A percentile compares a stretch with the other conserved stretches of the same genome.
Evolutionary conservation across 2,888 invertebrate species (phyloP).

Genomic region (Hypercompe scribonia): DNA sequence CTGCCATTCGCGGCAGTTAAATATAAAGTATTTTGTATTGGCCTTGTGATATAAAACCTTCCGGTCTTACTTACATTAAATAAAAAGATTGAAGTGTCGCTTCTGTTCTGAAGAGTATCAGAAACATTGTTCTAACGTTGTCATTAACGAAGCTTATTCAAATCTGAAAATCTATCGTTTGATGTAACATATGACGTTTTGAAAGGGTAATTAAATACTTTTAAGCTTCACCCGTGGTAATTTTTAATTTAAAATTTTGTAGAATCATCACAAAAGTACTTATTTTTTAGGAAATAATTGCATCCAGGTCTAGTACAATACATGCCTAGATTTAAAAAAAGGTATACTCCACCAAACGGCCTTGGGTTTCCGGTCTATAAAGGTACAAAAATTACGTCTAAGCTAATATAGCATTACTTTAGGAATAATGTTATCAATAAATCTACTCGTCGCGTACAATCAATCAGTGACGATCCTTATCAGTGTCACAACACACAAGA

Average conservation of each 20-base stretch:
- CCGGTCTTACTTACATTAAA: background rate
- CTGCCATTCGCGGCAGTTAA: background rate
- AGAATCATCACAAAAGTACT: background rate
- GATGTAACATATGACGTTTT: background rate
- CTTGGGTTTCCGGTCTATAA: background rate
- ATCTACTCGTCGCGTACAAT: slow-evolving; percentile 4
- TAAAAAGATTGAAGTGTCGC: background rate
- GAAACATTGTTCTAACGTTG: background rate
- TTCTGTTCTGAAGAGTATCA: background rate
- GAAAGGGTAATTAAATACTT: background rate
- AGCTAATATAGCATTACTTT: background rate
- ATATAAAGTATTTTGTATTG: background rate
- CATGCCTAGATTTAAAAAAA: background rate
- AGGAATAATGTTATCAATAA: background rate
- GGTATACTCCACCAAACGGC: background rate
- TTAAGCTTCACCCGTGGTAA: background rate
- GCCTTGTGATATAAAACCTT: background rate
- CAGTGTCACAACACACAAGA: slow-evolving; percentile 24
- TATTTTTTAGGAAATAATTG: background rate
- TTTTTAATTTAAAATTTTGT: background rate
- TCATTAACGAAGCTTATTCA: background rate
- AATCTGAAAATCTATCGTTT: background rate
- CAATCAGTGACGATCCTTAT: slow-evolving; percentile 34
- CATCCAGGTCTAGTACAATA: background rate
- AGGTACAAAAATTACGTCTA: background rate